Conservation (phyloP, 2,113 vertebrate genomes). For the Xiphophorus couchianus region DNA sequence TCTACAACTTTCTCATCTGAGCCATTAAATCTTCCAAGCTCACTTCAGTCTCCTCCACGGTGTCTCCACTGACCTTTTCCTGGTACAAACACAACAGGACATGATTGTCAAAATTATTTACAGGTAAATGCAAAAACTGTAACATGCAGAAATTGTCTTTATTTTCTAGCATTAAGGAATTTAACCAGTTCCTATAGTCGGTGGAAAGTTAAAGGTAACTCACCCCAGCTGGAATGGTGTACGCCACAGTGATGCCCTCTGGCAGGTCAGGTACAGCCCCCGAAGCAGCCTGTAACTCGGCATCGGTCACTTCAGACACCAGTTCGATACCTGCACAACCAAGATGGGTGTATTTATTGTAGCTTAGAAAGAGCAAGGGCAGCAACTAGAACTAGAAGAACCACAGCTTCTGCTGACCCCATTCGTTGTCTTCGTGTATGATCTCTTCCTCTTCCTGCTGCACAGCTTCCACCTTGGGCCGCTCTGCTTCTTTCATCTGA, state of each 20-base stretch:
- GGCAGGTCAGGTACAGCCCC: conserved; percentile 88
- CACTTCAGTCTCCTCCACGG: conserved; percentile 86
- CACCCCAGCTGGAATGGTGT: conserved; percentile 92
- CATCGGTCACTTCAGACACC: conserved; percentile 90
- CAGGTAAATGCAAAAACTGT: neutral
- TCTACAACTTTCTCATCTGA: conserved; percentile 91
- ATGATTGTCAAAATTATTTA: neutral
- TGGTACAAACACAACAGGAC: conserved; percentile 37
- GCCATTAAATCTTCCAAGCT: conserved; percentile 96
- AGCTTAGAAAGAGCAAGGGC: neutral
- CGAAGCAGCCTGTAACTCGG: conserved; percentile 87
- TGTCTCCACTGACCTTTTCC: conserved; percentile 67
- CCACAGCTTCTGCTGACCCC: conserved; percentile 82
- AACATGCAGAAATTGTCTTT: neutral
- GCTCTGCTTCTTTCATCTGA: conserved; percentile 83
- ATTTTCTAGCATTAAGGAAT: neutral
- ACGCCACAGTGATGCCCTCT: conserved; percentile 92
- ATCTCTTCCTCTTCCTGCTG: conserved; percentile 79
- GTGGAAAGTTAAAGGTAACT: conserved; percentile 1
- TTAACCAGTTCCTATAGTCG: neutral
- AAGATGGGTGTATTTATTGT: neutral
- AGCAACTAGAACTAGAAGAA: neutral
- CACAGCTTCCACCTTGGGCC: conserved; percentile 81
- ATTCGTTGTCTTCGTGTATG: conserved; percentile 93
- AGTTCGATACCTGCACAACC: conserved; percentile 88